These are phyloP conservation scores for Tupiocoris notatus DNA, from an alignment of 2,888 invertebrate species.

Conservation along the genomic window DNA sequence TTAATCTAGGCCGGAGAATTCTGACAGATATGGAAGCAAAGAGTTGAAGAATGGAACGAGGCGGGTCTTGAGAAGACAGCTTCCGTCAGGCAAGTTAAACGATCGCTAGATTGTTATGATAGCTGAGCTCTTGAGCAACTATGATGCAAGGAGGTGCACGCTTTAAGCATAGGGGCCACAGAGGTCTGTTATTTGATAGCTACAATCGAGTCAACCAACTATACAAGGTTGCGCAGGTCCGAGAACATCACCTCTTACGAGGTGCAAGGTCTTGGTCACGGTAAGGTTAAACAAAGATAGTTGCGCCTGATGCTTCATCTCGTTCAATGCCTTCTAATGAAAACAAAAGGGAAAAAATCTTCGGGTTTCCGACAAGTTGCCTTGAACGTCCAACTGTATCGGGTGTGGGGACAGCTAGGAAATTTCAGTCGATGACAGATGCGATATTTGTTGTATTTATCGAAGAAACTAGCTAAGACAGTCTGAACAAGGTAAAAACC, in stretches of 20 bases:
- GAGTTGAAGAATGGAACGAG: background rate
- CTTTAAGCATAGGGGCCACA: no score
- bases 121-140: background rate
- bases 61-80: background rate
- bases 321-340: background rate
- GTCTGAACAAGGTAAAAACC: no score
- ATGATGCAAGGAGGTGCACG: background rate
- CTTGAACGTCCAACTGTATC: no score
- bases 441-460: no score
- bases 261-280: background rate
- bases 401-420: no score
- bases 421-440: no score
- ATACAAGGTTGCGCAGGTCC: no score
- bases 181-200: background rate
- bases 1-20: background rate
- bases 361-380: no score
- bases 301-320: background rate
- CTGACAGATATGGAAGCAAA: background rate
- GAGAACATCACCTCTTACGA: background rate
- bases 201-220: no score
- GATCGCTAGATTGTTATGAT: background rate
- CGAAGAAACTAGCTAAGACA: no score
- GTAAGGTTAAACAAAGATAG: background rate
- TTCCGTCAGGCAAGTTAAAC: background rate
- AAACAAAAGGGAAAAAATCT: no score